Conservation (phyloP, 2,113 vertebrate species). For the Actinemys pallida region DNA sequence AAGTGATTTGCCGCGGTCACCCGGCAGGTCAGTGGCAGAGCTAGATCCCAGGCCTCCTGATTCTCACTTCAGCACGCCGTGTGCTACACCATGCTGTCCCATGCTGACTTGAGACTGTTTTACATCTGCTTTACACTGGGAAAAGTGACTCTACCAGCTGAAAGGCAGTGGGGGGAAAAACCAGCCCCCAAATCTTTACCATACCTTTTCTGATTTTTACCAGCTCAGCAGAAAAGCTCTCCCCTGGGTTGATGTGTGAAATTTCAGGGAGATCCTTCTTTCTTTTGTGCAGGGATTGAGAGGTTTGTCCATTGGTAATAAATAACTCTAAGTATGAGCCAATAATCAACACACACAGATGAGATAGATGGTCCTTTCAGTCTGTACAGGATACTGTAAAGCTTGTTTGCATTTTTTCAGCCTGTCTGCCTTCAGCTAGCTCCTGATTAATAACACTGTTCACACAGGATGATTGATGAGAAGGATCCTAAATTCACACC, state of each 20-base stretch:
- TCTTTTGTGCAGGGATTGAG: background rate
- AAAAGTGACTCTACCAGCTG: background rate
- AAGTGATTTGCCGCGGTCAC: background rate
- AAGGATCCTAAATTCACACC: constrained; percentile 45
- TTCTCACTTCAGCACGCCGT: background rate
- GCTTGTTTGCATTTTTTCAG: constrained; percentile 45
- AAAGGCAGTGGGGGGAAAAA: background rate
- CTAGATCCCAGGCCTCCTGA: background rate
- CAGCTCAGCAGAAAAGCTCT: background rate
- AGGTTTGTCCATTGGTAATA: background rate
- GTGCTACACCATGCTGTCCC: background rate
- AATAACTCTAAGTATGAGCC: background rate
- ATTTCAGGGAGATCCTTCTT: background rate
- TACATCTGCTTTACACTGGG: background rate
- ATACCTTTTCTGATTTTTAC: background rate
- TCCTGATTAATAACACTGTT: constrained; percentile 69
- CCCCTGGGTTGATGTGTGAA: background rate
- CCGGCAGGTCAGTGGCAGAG: background rate
- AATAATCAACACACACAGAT: background rate
- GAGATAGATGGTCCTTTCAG: background rate
- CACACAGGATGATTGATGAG: constrained; percentile 72
- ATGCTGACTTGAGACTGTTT: background rate
- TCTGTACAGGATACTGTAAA: constrained; percentile 39
- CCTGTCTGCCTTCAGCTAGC: constrained; percentile 44
- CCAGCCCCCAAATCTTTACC: background rate